These are phyloP conservation scores for Xiphophorus couchianus DNA, from an alignment of 2,113 vertebrate genomes.

Conservation along the genomic window DNA sequence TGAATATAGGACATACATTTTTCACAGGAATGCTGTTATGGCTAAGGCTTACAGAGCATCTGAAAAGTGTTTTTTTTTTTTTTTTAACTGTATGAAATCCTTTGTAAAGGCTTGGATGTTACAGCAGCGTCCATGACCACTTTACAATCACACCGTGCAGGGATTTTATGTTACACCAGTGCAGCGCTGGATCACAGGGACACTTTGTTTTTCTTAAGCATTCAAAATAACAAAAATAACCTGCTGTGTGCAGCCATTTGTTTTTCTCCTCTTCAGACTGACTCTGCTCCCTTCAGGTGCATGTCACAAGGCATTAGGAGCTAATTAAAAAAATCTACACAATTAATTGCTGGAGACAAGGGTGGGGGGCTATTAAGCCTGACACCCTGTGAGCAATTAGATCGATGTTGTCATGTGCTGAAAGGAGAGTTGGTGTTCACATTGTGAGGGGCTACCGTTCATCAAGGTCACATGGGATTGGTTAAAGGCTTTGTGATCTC, in stretches of 20 bases:
- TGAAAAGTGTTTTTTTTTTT: slow-evolving; percentile 32
- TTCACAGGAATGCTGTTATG: slow-evolving; percentile 14
- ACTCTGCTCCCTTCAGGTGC: slow-evolving; percentile 44
- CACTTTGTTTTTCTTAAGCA: slow-evolving; percentile 3
- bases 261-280: slow-evolving; percentile 30
- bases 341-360: slow-evolving; percentile 58
- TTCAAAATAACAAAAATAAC: slow-evolving; percentile 1
- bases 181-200: background rate
- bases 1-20: background rate
- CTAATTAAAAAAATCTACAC: slow-evolving; percentile 57
- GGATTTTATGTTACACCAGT: slow-evolving; percentile 15
- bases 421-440: slow-evolving; percentile 20
- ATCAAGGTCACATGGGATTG: slow-evolving; percentile 46
- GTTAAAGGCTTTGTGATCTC: slow-evolving; percentile 26
- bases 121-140: slow-evolving; percentile 22
- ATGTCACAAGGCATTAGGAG: slow-evolving; percentile 54
- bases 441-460: slow-evolving; percentile 10
- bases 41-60: slow-evolving; percentile 53
- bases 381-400: slow-evolving; percentile 59
- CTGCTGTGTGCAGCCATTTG: slow-evolving; percentile 9
- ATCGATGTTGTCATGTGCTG: slow-evolving; percentile 48
- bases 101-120: background rate
- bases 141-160: slow-evolving; percentile 32
- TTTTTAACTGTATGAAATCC: background rate
- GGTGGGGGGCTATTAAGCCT: slow-evolving; percentile 45